Evolutionary conservation across 1,140 invertebrate species (phyloP).

Genomic region (Goniozus legneri): DNA sequence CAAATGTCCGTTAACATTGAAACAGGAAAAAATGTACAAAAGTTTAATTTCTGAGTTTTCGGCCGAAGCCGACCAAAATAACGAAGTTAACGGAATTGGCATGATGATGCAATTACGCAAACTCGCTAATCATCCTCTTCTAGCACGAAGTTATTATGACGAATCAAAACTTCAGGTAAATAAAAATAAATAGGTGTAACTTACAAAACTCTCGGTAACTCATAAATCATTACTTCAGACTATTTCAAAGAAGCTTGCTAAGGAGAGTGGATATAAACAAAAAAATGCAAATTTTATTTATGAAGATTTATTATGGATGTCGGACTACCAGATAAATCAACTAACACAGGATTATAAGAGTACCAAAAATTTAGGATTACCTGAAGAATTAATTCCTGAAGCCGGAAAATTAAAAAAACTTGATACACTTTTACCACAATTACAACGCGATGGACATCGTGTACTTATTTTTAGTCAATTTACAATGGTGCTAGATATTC

Average conservation of each 20-base stretch:
- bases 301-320: conserved; percentile 83
- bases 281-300: conserved; percentile 78
- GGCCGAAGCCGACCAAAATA: conserved; percentile 59
- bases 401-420: conserved; percentile 84
- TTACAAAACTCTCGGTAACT: neutral
- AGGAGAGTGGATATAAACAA: conserved; percentile 71
- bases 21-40: conserved; percentile 74
- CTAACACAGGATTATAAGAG: conserved; percentile 64
- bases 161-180: conserved; percentile 60
- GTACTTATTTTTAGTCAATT: conserved; percentile 95
- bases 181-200: neutral
- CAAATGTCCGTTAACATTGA: conserved; percentile 62
- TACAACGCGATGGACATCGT: conserved; percentile 71
- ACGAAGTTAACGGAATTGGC: conserved; percentile 64
- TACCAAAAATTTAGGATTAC: conserved; percentile 55
- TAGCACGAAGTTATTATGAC: conserved; percentile 77
- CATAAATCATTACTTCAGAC: conserved; percentile 31
- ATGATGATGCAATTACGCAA: conserved; percentile 89
- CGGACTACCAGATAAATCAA: conserved; percentile 88
- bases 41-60: conserved; percentile 71
- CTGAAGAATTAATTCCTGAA: conserved; percentile 67
- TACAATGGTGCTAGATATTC: conserved; percentile 86
- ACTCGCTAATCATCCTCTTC: conserved; percentile 83
- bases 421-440: conserved; percentile 71
- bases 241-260: conserved; percentile 73